These are phyloP conservation scores for Gila orcuttii DNA, from an alignment of 2,113 vertebrate species.

Conservation along the genomic window DNA sequence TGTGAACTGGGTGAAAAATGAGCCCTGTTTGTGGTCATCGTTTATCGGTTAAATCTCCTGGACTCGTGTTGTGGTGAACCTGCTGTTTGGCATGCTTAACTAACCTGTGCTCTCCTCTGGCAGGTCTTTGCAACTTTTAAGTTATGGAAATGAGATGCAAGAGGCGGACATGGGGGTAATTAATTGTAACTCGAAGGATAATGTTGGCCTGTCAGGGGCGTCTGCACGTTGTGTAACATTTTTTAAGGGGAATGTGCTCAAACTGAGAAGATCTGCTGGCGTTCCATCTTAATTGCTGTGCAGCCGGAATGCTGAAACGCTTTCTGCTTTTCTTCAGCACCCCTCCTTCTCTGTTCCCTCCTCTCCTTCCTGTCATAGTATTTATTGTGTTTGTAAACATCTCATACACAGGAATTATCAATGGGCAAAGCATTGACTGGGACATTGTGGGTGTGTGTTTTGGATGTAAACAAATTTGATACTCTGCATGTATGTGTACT, in stretches of 20 bases:
- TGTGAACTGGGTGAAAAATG: conserved; percentile 50
- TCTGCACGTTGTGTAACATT: conserved; percentile 92
- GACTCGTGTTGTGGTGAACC: conserved; percentile 46
- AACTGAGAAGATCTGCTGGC: conserved; percentile 89
- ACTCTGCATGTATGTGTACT: not conserved
- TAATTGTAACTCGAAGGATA: conserved; percentile 99
- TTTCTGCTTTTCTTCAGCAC: conserved; percentile 66
- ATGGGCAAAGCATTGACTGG: conserved; percentile 40
- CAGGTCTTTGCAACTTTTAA: conserved; percentile 90
- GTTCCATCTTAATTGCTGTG: conserved; percentile 87
- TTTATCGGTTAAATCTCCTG: conserved; percentile 49
- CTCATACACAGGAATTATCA: conserved; percentile 45
- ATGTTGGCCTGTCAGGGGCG: conserved; percentile 97
- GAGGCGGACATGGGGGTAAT: conserved; percentile 96
- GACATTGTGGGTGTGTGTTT: not conserved
- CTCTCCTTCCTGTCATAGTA: conserved; percentile 40
- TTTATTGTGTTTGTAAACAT: conserved; percentile 56
- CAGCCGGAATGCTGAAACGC: conserved; percentile 83
- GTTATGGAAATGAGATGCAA: conserved; percentile 98
- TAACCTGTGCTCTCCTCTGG: conserved; percentile 82
- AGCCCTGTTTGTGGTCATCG: conserved; percentile 44
- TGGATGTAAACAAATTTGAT: not conserved
- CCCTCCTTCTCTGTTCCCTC: conserved; percentile 63
- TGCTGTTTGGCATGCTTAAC: conserved; percentile 82
- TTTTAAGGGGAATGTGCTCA: conserved; percentile 91